These are phyloP conservation scores for Dynastes maya DNA, from an alignment of 2,888 invertebrate species.

Conservation along the genomic window DNA sequence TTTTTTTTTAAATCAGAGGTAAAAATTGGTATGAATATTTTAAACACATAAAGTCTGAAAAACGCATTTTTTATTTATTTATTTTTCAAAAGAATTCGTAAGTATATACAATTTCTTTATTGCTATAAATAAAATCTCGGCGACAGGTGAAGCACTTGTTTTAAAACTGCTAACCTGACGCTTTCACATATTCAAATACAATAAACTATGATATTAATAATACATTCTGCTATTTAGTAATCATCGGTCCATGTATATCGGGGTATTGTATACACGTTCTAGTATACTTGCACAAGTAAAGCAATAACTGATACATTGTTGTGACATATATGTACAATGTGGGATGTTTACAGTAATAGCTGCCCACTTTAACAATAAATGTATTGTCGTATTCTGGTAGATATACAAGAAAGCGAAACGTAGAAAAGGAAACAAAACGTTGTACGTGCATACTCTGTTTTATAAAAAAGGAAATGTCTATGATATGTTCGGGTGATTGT, in stretches of 20 bases:
- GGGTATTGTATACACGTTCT: constrained; percentile 5
- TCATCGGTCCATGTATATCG: constrained; percentile 10
- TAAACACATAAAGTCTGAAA: neutral
- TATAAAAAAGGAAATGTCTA: neutral
- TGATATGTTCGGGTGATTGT: neutral
- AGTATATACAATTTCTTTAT: constrained; percentile 33
- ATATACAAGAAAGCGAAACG: constrained; percentile 14
- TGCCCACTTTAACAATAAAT: constrained; percentile 35
- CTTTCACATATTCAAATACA: constrained; percentile 12
- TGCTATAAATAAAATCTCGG: constrained; percentile 13
- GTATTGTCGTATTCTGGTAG: constrained; percentile 22
- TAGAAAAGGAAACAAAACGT: constrained; percentile 3
- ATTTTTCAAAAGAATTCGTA: constrained; percentile 16
- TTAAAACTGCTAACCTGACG: constrained; percentile 15
- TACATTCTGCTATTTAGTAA: constrained; percentile 30
- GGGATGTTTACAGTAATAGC: constrained; percentile 33
- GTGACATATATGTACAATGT: constrained; percentile 15
- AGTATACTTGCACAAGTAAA: constrained; percentile 8
- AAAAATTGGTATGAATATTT: neutral
- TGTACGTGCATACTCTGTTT: neutral
- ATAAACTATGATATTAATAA: constrained; percentile 27
- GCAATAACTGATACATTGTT: constrained; percentile 35
- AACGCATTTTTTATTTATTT: constrained; percentile 31
- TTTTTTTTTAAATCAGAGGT: no score
- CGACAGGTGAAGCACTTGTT: constrained; percentile 24